Evolutionary conservation across 2,113 vertebrate species (phyloP), one percentile per base, ranked within the genome.

Genomic region (Scalopus aquaticus): DNA sequence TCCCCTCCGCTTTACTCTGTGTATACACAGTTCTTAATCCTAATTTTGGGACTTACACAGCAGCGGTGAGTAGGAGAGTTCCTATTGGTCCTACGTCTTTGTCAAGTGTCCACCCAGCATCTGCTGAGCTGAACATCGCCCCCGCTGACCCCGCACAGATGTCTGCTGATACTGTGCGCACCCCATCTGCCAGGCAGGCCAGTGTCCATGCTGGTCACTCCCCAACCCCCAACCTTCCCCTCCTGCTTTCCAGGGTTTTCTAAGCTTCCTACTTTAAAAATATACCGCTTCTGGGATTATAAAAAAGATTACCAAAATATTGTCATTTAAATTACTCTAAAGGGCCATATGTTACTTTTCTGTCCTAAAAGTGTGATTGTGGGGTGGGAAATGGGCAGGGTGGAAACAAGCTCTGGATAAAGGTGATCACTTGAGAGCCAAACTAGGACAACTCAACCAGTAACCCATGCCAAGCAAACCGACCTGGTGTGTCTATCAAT

Each of bases 161-260:
- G 87, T 70, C 69, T 26, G 0, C 85, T 3, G 20, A 81, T 54
- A 58, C 13, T 1, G 0, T 39, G 37, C 17, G 19, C 10, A 30
- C 39, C 46, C 91, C 93, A 70, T 84, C 90, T 95, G 94, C 87
- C 26, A 0, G 44, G 64, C 64, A 30, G 69, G 54, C 79, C 37
- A 20, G 54, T 16, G 0, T 58, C 62, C 42, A 15, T 4, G 3
- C 39, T 28, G 60, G 49, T 16, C 88, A 51, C 60, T 73, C 28
- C 5, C 81, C 94, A 93, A 60, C 90, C 88, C 5, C 79, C 95
- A 93, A 65, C 91, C 85, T 91, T 88, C 94, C 28, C 81, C 9
- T 60, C 30, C 76, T 87, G 96, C 91, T 95, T 73, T 49, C 65
- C 76, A 7, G 90, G 89, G 94, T 92, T 91, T 94, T 58, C 60